Evolutionary conservation across 2,888 invertebrate genomes (phyloP).

Genomic region (Schizaphis graminum): DNA sequence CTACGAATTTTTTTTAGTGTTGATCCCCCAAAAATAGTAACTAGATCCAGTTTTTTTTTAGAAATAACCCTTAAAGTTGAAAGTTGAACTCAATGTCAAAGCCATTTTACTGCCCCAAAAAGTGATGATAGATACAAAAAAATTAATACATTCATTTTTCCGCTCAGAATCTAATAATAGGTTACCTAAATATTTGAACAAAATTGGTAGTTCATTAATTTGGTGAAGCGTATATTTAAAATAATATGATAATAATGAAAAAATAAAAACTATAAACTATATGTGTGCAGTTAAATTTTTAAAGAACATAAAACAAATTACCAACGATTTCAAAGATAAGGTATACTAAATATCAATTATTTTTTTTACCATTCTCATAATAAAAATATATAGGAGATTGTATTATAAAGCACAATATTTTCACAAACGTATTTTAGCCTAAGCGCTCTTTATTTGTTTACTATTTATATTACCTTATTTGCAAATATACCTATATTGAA

Average conservation of each 20-base stretch:
- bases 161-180: neutral
- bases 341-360: neutral
- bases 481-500: neutral
- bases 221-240: accelerated
- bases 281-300: neutral
- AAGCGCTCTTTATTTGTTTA: neutral
- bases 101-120: too few relatives aligned
- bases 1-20: too few relatives aligned
- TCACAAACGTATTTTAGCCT: neutral
- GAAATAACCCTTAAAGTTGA: too few relatives aligned
- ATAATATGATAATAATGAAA: neutral
- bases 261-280: neutral
- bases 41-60: too few relatives aligned
- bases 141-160: too few relatives aligned
- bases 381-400: neutral
- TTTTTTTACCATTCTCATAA: neutral
- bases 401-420: neutral
- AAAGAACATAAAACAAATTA: neutral
- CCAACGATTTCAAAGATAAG: neutral
- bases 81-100: too few relatives aligned
- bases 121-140: too few relatives aligned
- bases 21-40: too few relatives aligned
- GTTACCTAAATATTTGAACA: neutral
- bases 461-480: neutral
- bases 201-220: neutral